These are phyloP conservation scores for Bombus turneri DNA, from an alignment of 1,140 invertebrate species.

Conservation along the genomic window DNA sequence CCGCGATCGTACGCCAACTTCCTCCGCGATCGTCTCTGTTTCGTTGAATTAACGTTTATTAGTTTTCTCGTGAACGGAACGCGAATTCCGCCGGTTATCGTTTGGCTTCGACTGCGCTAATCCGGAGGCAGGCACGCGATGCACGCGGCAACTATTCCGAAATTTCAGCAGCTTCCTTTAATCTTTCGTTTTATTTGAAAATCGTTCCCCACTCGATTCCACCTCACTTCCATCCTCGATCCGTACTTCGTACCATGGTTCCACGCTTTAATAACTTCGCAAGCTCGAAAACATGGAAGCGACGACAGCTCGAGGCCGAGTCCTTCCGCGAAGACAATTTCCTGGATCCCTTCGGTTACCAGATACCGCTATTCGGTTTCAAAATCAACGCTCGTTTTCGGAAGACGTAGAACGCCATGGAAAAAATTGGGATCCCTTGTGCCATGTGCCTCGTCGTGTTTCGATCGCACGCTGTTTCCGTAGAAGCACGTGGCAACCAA, in stretches of 20 bases:
- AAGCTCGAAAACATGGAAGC: too few relatives aligned
- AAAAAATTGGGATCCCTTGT: not conserved
- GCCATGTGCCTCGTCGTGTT: slow-evolving; percentile 34
- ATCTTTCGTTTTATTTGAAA: slow-evolving; percentile 23
- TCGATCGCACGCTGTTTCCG: slow-evolving; percentile 44
- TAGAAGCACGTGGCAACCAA: slow-evolving; percentile 65
- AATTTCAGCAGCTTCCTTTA: slow-evolving; percentile 44
- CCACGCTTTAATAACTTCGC: not conserved
- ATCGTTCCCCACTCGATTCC: not conserved
- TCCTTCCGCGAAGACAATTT: slow-evolving; percentile 1
- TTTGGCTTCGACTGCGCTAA: slow-evolving; percentile 52
- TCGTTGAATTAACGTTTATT: slow-evolving; percentile 75
- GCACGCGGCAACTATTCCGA: slow-evolving; percentile 38
- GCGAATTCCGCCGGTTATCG: slow-evolving; percentile 70
- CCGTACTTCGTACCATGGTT: not conserved
- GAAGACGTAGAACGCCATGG: not conserved
- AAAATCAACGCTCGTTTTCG: slow-evolving; percentile 13
- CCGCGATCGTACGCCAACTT: slow-evolving; percentile 40
- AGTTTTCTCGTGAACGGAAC: slow-evolving; percentile 62
- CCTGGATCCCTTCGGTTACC: not conserved
- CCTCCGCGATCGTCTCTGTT: slow-evolving; percentile 51
- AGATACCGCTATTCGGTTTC: slow-evolving; percentile 22
- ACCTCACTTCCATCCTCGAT: not conserved
- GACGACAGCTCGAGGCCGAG: not conserved
- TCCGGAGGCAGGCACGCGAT: slow-evolving; percentile 39